Base-by-base conservation (phyloP, 1,140 invertebrate species). In the Pachypeltis micranthus region DNA sequence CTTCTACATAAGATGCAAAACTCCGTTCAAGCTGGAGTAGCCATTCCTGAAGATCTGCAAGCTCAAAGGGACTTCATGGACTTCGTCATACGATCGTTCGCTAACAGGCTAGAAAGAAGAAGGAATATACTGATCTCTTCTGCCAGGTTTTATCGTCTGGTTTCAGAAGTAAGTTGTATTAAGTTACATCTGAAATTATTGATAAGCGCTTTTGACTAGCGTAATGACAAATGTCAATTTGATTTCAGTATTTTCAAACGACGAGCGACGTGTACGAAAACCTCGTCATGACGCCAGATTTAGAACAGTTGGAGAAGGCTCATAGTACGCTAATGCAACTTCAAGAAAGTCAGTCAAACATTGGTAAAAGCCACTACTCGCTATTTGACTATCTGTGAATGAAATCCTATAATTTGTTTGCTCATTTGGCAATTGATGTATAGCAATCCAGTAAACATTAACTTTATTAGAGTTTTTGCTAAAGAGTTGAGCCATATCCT, bases 61-160 rank as follows among this genome's bases (percentile, higher is more conserved):
- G 82, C 82, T 0, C 85, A 86, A 64, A 76, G 81, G 65, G 84
- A 86, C 68, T 86, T 86, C 70, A 89, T 90, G 87, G 84, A 90
- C 73, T 88, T 87, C 64, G 83, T 89, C 0, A 87, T 84, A 67
- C 79, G 85, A 58, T 87, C 83, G 69, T 90, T 88, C 70, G 87
- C 87, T 0, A 81, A 80, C 25, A 77, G 87, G n/a, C 71, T 91
- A 54, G 87, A 90, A 68, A 79, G 85, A 39, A 73, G 87, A 27
- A 74, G 87, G 63, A 88, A 86, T 68, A 77, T 88, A n/a, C 72
- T 91, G 3, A 86, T 89, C 44, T 86, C 86, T 2, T 87, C 86
- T 1, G 76, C 85, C 62, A 73, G 85, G 68, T 90, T 90, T 72
- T 88, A 87, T 71, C 79, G 87, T 28, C 76, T 89, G 25, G 82